A percentile compares a stretch with the other conserved stretches of the same genome.
These are phyloP conservation scores for Papilio aristodemus DNA, from an alignment of 1,140 invertebrate species.

Conservation along the genomic window DNA sequence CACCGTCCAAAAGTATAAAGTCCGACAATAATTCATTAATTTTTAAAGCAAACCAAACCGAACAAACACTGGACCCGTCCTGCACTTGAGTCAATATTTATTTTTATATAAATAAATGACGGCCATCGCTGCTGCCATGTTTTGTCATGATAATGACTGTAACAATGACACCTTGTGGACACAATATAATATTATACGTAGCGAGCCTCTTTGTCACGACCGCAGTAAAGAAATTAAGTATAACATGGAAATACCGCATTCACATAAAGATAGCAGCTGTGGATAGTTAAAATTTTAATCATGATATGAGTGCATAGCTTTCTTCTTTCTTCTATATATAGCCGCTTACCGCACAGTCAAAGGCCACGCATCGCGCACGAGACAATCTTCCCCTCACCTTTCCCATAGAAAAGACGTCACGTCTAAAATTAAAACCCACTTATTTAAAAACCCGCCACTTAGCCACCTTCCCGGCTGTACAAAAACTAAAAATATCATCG, in stretches of 20 bases:
- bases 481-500: constrained; percentile 79
- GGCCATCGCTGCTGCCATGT: constrained; percentile 63
- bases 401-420: constrained; percentile 66
- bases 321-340: constrained; percentile 50
- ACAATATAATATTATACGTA: constrained; percentile 40
- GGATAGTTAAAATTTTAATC: constrained; percentile 30
- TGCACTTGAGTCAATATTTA: constrained; percentile 77
- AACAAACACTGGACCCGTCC: constrained; percentile 64
- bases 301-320: constrained; percentile 28
- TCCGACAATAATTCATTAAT: constrained; percentile 73
- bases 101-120: constrained; percentile 74
- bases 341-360: constrained; percentile 46
- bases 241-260: constrained; percentile 43
- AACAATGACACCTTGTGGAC: constrained; percentile 58
- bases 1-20: constrained; percentile 34
- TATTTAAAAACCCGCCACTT: constrained; percentile 78
- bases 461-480: constrained; percentile 75
- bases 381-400: constrained; percentile 73
- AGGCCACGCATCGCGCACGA: constrained; percentile 73
- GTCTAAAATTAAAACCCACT: constrained; percentile 79
- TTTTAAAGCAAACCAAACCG: constrained; percentile 64
- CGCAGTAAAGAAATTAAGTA: constrained; percentile 40
- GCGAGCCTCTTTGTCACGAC: constrained; percentile 43
- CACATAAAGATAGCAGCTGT: constrained; percentile 26
- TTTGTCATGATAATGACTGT: constrained; percentile 75